phyloP scores from a whole-genome alignment of 37 sponge, comb jelly and placozoan genomes.

The Trichoplax adhaerens region DNA sequence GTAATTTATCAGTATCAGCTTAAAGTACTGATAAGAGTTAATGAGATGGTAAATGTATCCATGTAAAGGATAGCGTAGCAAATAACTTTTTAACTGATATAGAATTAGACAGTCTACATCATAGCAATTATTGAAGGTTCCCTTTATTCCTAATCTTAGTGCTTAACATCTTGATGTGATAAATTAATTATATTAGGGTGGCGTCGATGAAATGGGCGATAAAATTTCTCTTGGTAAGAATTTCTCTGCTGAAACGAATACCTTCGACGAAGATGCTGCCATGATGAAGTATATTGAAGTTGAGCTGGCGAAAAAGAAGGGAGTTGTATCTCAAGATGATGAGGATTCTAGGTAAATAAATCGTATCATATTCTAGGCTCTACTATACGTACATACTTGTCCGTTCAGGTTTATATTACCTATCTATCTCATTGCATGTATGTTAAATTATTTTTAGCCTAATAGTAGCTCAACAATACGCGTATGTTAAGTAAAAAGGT shows the following conservation, averaged over 20 bases:
- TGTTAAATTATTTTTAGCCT: too few relatives aligned
- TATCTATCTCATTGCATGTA: too few relatives aligned
- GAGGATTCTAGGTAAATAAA: constrained; percentile 10
- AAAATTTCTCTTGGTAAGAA: constrained; percentile 40
- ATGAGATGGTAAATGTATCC: too few relatives aligned
- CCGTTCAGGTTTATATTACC: too few relatives aligned
- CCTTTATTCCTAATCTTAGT: too few relatives aligned
- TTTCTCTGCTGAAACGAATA: constrained; percentile 72
- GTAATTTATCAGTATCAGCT: too few relatives aligned
- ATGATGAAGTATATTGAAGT: constrained; percentile 81
- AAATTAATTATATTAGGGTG: background rate
- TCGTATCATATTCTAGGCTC: too few relatives aligned
- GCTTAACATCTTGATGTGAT: too few relatives aligned
- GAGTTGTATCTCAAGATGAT: background rate
- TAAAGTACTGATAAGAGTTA: too few relatives aligned
- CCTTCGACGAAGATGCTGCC: constrained; percentile 52
- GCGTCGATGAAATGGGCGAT: constrained; percentile 34
- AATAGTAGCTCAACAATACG: background rate
- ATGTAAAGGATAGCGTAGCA: too few relatives aligned
- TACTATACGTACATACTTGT: background rate
- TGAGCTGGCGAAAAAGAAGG: constrained; percentile 45
- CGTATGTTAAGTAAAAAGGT: background rate
- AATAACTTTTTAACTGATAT: background rate
- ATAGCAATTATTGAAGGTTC: too few relatives aligned
- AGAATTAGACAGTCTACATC: background rate